Percentiles rank a stretch among this genome's conserved stretches.
Conservation (phyloP, 2,797 vertebrate genomes). For the Myotis daubentonii region DNA sequence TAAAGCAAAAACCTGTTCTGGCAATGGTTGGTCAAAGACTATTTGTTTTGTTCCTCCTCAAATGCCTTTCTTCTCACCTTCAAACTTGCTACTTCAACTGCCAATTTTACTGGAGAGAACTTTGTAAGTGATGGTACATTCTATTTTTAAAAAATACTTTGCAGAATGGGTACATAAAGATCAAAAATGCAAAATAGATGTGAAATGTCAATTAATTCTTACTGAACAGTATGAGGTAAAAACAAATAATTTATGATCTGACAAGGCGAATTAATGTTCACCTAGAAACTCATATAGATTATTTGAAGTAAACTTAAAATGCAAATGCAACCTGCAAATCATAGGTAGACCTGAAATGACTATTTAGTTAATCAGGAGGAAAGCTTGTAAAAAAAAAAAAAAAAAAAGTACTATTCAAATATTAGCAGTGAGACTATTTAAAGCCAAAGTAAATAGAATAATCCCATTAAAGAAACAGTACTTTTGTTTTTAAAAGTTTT, state of each 20-base stretch:
- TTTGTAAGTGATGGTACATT: neutral
- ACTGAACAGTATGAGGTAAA: neutral
- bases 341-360: neutral
- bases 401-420: neutral
- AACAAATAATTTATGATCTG: conserved; percentile 2
- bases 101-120: neutral
- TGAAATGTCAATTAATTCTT: conserved; percentile 26
- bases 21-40: neutral
- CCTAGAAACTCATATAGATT: conserved; percentile 22
- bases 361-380: neutral
- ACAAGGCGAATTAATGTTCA: neutral
- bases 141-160: neutral
- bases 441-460: neutral
- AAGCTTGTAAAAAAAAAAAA: neutral
- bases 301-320: neutral
- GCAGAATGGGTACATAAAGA: neutral
- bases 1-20: neutral
- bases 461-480: neutral
- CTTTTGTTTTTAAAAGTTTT: neutral
- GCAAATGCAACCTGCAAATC: conserved; percentile 4
- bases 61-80: neutral
- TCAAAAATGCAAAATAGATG: neutral
- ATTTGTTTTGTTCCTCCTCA: neutral
- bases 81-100: neutral
- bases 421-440: neutral